phyloP scores from a whole-genome alignment of 1,140 invertebrate genomes.

The Lepidurus arcticus region DNA sequence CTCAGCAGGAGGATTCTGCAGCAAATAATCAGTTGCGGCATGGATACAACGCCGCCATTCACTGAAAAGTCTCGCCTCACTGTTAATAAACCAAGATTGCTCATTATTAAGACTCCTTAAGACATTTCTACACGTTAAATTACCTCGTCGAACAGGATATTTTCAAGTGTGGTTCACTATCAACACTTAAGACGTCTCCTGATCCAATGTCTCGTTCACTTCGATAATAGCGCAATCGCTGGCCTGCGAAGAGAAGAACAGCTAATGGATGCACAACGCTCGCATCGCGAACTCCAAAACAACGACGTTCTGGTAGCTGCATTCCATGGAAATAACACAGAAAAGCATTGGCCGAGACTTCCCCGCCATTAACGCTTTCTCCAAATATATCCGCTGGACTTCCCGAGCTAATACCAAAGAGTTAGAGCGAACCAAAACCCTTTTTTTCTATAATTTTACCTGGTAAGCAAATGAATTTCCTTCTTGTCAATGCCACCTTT shows the following conservation, averaged over 20 bases:
- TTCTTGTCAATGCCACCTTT: conserved; percentile 48
- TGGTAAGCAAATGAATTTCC: conserved; percentile 44
- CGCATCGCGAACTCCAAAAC: conserved; percentile 48
- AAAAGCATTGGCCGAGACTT: conserved; percentile 43
- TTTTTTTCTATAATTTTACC: conserved; percentile 42
- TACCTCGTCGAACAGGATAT: conserved; percentile 38
- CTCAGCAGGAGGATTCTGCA: conserved; percentile 16
- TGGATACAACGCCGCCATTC: conserved; percentile 47
- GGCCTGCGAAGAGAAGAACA: conserved; percentile 48
- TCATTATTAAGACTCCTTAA: conserved; percentile 41
- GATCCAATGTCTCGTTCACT: conserved; percentile 35
- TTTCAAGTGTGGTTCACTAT: conserved; percentile 36
- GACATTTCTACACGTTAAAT: conserved; percentile 43
- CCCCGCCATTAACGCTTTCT: conserved; percentile 52
- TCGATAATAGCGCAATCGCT: conserved; percentile 32
- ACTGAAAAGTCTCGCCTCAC: conserved; percentile 46
- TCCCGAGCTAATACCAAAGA: conserved; percentile 43
- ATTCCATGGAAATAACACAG: conserved; percentile 47
- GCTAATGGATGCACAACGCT: conserved; percentile 51
- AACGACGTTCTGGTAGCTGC: conserved; percentile 46
- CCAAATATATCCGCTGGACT: conserved; percentile 47
- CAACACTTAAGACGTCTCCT: conserved; percentile 31
- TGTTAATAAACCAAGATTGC: conserved; percentile 36
- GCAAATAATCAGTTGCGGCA: conserved; percentile 26
- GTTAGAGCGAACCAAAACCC: background rate